Base-by-base conservation (phyloP, 2,797 vertebrate genomes). In the Tapera naevia region DNA sequence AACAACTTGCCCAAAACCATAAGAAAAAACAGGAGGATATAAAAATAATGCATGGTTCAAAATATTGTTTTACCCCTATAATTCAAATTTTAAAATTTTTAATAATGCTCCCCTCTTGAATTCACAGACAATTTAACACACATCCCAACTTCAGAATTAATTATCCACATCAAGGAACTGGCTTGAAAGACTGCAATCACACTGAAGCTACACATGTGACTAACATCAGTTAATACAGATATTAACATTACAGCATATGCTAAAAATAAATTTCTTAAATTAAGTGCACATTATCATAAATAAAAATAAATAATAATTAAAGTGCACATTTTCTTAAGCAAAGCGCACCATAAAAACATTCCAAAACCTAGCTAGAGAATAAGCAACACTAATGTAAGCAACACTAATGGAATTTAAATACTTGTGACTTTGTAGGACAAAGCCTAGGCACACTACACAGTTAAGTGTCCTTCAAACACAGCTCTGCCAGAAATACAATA, bases 41-140 rank as follows among this genome's bases (percentile, higher is more conserved):
- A 28, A 84, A 92, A 86, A 46, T 3, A 83, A 11, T 7, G 8
- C 37, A 41, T 24, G 15, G 37, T 64, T 88, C 69, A 86, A 90
- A 66, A n/a, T 39, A 76, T 21, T 70, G 28, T 32, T 93, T 88
- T 48, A 89, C 48, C 30, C 27, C 39, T 41, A 21, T 62, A 76
- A 91, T 50, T 73, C 43, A 86, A 66, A 61, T 74, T 27, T 65
- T 53, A 30, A 37, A 41, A 60, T 32, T 84, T 88, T 39, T 72
- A 17, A 5, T 37, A 5, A 90, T 32, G 18, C 17, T 35, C 15
- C 37, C 41, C 23, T 62, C 53, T 43, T 74, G 67, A 85, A 87
- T 85, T 93, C 50, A 88, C 28, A 72, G 45, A 17, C 54, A 66
- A 62, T 91, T 90, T 88, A 94, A 91, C 61, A 80, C 19, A 39